phyloP scores from a whole-genome alignment of 1,140 invertebrate species.

The Ceratosolen solmsi region DNA sequence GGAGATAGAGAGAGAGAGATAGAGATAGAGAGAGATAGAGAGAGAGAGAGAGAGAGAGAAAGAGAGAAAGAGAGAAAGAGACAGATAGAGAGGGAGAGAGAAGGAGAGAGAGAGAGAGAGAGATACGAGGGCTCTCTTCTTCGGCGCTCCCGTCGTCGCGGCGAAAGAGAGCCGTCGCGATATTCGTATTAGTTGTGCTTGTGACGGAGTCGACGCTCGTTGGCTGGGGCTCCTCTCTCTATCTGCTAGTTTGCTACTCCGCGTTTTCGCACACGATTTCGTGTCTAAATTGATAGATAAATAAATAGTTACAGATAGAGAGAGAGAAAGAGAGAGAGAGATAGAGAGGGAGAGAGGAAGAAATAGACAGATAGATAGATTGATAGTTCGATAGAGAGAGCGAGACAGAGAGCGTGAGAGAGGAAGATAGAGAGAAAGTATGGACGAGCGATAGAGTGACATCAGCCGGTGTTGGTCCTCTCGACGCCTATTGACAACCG shows the following conservation, averaged over 20 bases:
- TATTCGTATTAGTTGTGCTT: constrained; percentile 48
- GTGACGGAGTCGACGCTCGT: constrained; percentile 44
- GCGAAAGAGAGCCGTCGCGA: constrained; percentile 33
- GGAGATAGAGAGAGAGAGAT: neutral
- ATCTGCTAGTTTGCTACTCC: neutral
- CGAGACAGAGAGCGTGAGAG: neutral
- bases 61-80: neutral
- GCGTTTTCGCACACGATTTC: neutral
- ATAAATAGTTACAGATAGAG: neutral
- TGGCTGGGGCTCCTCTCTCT: constrained; percentile 12
- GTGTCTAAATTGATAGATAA: neutral
- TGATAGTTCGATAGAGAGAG: neutral
- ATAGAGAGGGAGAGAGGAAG: constrained; percentile 5
- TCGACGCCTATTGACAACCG: neutral
- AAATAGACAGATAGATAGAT: neutral
- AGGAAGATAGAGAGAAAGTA: constrained; percentile 25
- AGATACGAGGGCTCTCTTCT: constrained; percentile 2
- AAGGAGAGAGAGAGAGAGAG: neutral
- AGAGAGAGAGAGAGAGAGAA: neutral
- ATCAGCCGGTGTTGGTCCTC: constrained; percentile 20
- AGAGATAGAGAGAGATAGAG: neutral
- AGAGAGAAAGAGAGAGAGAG: constrained; percentile 10
- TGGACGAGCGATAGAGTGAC: neutral
- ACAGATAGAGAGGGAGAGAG: neutral
- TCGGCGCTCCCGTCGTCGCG: constrained; percentile 36